Base-by-base conservation (phyloP, 2,888 invertebrate species). In the Drosophila mayaguana region DNA sequence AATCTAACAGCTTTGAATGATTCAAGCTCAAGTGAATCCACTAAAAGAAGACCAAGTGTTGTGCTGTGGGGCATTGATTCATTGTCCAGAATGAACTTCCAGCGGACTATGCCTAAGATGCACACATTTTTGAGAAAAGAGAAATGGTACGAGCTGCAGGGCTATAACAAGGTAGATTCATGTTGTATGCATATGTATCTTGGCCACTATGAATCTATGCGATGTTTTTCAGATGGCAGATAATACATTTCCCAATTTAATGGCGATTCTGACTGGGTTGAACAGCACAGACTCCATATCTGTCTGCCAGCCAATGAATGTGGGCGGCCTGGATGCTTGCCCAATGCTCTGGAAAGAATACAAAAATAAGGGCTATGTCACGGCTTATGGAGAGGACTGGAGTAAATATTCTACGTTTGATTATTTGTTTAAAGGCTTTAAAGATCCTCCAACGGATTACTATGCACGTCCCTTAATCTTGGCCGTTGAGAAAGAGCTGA, bases 221-320 rank as follows among this genome's bases (percentile, higher is more conserved):
- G 4, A 25, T n/a, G 34, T 50, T 11, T 36, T 53, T 5, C 48
- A 97, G 94, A 94, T 96, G 72, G 97, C 95, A 1, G 98, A 98
- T 83, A 98, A 98, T 83, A 98, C 97, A 0, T 97, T 96, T 88
- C 97, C 98, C 0, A 98, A 98, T 92, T 92, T 98, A 63, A 96
- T 97, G 94, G 97, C 97, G 0, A 93, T 96, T 46, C 93, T 97
- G 5, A 95, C 96, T 0, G 98, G 98, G 0, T 93, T 94, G 68
- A 94, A 93, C 64, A 83, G 89, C 16, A 75, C 90, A 0, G 82
- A 93, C 16, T 92, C 95, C 3, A 92, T 94, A 43, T 77, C 90
- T 0, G 91, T 93, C 50, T 94, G 94, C 69, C 91, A 94, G n/a
- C 94, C 94, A 6, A 91, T 91, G 1, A 88, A 88, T 5, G 90